Evolutionary conservation across 2,888 invertebrate species (phyloP), one percentile per base, ranked within the genome.

Genomic region (Brachyptera risi): DNA sequence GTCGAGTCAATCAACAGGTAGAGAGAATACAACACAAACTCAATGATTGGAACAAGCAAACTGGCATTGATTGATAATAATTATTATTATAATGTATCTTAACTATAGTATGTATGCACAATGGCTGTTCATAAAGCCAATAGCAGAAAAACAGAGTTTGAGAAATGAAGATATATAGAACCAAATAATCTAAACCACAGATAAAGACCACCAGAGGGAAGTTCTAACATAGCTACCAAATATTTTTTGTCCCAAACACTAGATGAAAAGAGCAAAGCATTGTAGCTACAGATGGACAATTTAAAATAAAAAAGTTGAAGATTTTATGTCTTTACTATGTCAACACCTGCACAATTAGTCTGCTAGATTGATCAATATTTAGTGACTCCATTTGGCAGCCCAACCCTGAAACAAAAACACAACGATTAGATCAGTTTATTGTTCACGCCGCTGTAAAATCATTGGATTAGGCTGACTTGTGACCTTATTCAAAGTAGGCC

Each of bases 351-450:
- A 59, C 57, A 62, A 56, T 62, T 61, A 57, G 57, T 42, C 62
- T 57, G 51, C 62, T 62, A 62, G 47, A 57, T 56, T 59, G 56
- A 59, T 51, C 50, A 44, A 38, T 35, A 40, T 60, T 63, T 63
- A 66, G 62, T 66, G 66, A 56, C 61, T 66, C 66, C 66, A 66
- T 57, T 66, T 66, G 9, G 64, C 50, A 37, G 56, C 47, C 66
- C 66, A 66, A 40, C 64, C 63, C 66, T 64, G 61, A 15, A 64
- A 63, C 17, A 57, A 49, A 58, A 50, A 51, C 40, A 27, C 40
- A 47, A n/a, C n/a, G n/a, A n/a, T n/a, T n/a, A n/a, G n/a, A n/a
- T n/a, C n/a, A n/a, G n/a, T n/a, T n/a, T n/a, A n/a, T n/a, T n/a
- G n/a, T n/a, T n/a, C n/a, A n/a, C n/a, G n/a, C n/a, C n/a, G n/a